Conservation (phyloP, 2,113 vertebrate species). For the Tauraco erythrolophus region DNA sequence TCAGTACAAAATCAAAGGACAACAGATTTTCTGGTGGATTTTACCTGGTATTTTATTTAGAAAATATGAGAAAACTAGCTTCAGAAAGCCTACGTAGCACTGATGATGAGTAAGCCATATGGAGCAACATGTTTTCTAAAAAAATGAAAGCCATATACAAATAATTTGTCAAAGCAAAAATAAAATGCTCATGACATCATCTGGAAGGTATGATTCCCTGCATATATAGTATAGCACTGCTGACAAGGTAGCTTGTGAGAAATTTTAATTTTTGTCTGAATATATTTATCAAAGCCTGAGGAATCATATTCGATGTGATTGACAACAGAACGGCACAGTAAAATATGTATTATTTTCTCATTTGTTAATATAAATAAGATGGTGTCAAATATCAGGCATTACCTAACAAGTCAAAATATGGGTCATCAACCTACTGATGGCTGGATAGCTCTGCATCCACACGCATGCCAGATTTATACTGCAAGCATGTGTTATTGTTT, state of each 20-base stretch:
- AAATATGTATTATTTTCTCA: not conserved
- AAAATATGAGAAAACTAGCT: not conserved
- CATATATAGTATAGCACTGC: not conserved
- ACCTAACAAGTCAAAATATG: not conserved
- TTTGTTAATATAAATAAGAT: not conserved
- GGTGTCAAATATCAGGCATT: not conserved
- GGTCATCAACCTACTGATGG: not conserved
- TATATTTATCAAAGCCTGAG: not conserved
- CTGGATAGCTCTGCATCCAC: not conserved
- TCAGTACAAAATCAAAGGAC: not conserved
- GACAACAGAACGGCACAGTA: not conserved
- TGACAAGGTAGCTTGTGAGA: not conserved
- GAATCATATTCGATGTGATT: not conserved
- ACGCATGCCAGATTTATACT: not conserved
- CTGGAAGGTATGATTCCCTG: not conserved
- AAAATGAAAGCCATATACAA: not conserved
- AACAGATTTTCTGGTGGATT: not conserved
- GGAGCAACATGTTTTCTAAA: not conserved
- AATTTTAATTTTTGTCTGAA: not conserved
- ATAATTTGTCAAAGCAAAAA: not conserved
- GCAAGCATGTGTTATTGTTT: not conserved
- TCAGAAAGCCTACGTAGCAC: not conserved
- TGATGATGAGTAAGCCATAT: not conserved
- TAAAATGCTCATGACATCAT: not conserved
- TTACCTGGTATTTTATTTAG: not conserved